Base-by-base conservation (phyloP, 2,113 vertebrate species). In the Stigmatopora argus region DNA sequence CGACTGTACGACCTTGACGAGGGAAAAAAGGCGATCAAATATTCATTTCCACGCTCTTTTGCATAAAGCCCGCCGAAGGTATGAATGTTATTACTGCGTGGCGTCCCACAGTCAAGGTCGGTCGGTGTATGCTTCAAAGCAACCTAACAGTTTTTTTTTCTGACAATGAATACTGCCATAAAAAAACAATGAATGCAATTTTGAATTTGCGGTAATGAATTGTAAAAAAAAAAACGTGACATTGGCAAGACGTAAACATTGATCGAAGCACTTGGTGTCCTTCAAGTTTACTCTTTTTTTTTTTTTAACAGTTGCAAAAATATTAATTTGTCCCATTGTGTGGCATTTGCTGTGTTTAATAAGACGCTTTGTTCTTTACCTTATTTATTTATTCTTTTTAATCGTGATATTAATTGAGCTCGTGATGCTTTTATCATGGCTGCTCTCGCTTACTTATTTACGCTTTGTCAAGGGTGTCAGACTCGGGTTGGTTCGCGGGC, bases 31-130 rank as follows among this genome's bases (percentile, higher is more conserved):
- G 76, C 80, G 70, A 78, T 85, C 75, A 80, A 72, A 80, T 81
- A 85, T 87, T 86, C 80, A 74, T 41, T 74, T 82, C 76, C 46
- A 64, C 15, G 53, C 71, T 79, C 55, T 56, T 88, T 89, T 82
- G 82, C 86, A 89, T 87, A 85, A 86, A 84, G 73, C 80, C 80
- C 78, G 83, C 83, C 82, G 78, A 83, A 83, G 74, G 81, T 79
- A 66, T 80, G 84, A 83, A 86, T 89, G 70, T 69, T 31, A 85
- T 87, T 86, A 86, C 12, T 47, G 72, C 38, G 53, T 58, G 52
- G 56, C 23, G 72, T 79, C 69, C 80, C 72, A 26, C 58, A 45
- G 70, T 80, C 79, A 86, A 89, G 86, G 85, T 87, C 85, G 86
- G 85, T 87, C 83, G 80, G 52, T 12, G 18, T 65, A 52, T 59